Evolutionary conservation across 2,888 invertebrate species (phyloP), one percentile per base, ranked within the genome.

Genomic region (Exocentrus adspersus): DNA sequence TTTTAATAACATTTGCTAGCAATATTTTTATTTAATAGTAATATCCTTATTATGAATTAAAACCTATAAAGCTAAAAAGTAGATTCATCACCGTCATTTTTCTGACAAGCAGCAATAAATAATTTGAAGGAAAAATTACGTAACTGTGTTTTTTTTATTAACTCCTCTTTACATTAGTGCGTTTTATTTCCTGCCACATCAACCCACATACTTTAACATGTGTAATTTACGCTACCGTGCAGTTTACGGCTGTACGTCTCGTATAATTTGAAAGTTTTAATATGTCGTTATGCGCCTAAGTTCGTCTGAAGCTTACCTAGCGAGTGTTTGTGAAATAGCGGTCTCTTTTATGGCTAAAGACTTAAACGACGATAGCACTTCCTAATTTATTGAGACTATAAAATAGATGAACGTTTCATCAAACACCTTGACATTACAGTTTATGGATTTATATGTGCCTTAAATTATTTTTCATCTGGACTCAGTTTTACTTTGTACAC

Each of bases 341-440:
- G 69, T 58, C 60, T 66, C 64, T 65, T 68, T 72, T 68, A 68
- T 68, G 57, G 57, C 60, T n/a, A 56, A 45, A 28, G 61, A 58
- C 50, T 58, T 58, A 50, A 62, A 58, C 57, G 67, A 37, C 62
- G 51, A 65, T 60, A 59, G 60, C 62, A 50, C 46, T 65, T 60
- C 63, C 57, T 66, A 65, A 72, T 74, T 74, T 72, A 74, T 72
- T 65, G 70, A 64, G 65, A 68, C 72, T 69, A 69, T 71, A 70
- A 72, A 71, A 64, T 64, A 60, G 68, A 64, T 48, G 65, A 65
- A 68, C 53, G 64, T 60, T 57, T 14, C 28, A 24, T 54, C 54
- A 42, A 53, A 54, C 69, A 69, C 67, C 64, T 61, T 63, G 58
- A 42, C 46, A 45, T 9, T 41, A 24, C n/a, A 20, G 41, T 61